Evolutionary conservation across 2,113 vertebrate species (phyloP), one percentile per base, ranked within the genome.

Genomic region (Boleophthalmus pectinirostris): DNA sequence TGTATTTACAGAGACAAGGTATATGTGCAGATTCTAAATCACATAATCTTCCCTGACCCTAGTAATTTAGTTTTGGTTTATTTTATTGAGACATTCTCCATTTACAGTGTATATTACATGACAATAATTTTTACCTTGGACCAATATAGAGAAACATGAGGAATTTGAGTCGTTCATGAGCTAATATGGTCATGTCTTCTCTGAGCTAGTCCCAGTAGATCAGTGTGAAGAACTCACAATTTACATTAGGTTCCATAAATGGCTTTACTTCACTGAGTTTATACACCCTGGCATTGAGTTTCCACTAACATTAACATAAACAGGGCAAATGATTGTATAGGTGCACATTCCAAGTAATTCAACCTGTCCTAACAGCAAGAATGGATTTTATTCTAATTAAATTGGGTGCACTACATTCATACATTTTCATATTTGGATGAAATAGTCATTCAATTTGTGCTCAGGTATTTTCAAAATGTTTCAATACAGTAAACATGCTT

Each of bases 211-310:
- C 61, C 61, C 33, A 38, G 43, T 43, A 64, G 18, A 64, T 64
- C n/a, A 11, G 15, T 33, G 7, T 1, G 56, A 60, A 47, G 66
- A 57, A 58, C 56, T 29, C 21, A 66, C 56, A 58, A 21, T 58
- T 23, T 35, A 68, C 53, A 72, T 35, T 15, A 1, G 35, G 38
- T 60, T 14, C 43, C 23, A 43, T 56, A 74, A 75, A 78, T 73
- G 61, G 54, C 77, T 70, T 75, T 74, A 69, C 58, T 89, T 68
- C 21, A 75, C 66, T 71, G 38, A 43, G 78, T 57, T 74, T 66
- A 24, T 38, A 38, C 51, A 65, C 61, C n/a, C 45, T 72, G 53
- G 65, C 49, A 43, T 49, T 3, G 70, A 54, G n/a, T 82, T 74
- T 76, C 78, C 67, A 73, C 24, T 15, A 51, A 60, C 75, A 9